Evolutionary conservation across 2,797 vertebrate genomes (phyloP).

Genomic region (Salarias fasciatus): DNA sequence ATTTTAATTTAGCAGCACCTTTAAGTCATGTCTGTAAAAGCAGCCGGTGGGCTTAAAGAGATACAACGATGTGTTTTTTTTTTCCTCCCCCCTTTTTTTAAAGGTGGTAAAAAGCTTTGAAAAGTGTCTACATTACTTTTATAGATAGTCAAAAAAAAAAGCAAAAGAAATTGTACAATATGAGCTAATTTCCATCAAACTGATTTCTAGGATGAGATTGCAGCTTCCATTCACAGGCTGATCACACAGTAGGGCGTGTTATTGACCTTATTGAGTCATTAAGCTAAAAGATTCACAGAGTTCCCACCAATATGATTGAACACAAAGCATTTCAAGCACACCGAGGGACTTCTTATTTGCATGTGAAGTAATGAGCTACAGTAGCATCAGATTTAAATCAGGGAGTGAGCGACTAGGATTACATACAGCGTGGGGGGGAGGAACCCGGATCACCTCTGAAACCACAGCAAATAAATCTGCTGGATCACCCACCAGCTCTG

Average conservation of each 20-base stretch:
- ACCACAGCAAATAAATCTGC: slow-evolving; percentile 12
- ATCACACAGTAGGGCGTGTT: background rate
- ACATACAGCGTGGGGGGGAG: background rate
- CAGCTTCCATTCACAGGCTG: slow-evolving; percentile 8
- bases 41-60: slow-evolving; percentile 43
- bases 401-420: background rate
- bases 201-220: slow-evolving; percentile 20
- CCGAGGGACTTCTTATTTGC: background rate
- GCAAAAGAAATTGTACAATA: background rate
- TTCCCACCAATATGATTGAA: background rate
- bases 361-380: too few species aligned
- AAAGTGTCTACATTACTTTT: slow-evolving; percentile 27
- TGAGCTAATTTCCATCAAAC: slow-evolving; percentile 19
- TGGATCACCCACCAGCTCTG: slow-evolving; percentile 2
- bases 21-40: slow-evolving; percentile 63
- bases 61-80: slow-evolving; percentile 30
- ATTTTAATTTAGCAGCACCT: slow-evolving; percentile 72
- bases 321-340: background rate
- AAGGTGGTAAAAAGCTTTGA: slow-evolving; percentile 23
- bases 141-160: slow-evolving; percentile 6
- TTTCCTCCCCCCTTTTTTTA: too few species aligned
- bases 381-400: background rate
- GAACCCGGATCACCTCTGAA: slow-evolving; percentile 9
- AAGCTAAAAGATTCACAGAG: slow-evolving; percentile 4
- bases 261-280: background rate